Evolutionary conservation across 2,113 vertebrate species (phyloP).

Genomic region (Pitta sordida): DNA sequence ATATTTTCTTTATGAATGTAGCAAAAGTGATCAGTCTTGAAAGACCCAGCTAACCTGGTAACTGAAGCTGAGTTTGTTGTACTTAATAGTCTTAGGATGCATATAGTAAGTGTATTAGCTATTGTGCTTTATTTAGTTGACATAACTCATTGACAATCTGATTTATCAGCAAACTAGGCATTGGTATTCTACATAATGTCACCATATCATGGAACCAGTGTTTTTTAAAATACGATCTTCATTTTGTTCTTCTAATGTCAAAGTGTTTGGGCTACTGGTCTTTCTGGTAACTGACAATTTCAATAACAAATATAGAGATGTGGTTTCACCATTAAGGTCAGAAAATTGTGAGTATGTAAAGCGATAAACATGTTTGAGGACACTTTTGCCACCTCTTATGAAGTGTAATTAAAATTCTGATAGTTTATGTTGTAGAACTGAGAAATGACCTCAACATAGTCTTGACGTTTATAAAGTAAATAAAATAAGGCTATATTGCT

Average conservation of each 20-base stretch:
- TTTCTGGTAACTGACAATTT: background rate
- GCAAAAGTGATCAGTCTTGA: background rate
- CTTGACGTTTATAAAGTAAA: background rate
- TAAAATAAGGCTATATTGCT: background rate
- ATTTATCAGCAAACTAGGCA: background rate
- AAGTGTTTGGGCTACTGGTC: background rate
- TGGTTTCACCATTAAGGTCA: background rate
- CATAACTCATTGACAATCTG: background rate
- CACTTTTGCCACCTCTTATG: background rate
- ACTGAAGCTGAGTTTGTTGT: background rate
- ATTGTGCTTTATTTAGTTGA: background rate
- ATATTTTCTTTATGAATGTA: background rate
- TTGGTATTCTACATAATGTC: no score
- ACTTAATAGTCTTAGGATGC: background rate
- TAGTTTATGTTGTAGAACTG: background rate
- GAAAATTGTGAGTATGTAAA: background rate
- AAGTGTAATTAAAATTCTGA: constrained; percentile 8
- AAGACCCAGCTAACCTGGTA: background rate
- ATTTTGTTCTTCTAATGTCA: background rate
- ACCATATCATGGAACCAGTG: background rate
- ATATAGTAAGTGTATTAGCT: background rate
- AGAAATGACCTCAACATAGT: background rate
- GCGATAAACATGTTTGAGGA: background rate
- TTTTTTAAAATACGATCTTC: background rate
- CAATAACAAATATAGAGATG: background rate